Percentiles rank a stretch among this genome's conserved stretches.
These are phyloP conservation scores for Andricus curvator DNA, from an alignment of 2,888 invertebrate genomes.

Conservation along the genomic window DNA sequence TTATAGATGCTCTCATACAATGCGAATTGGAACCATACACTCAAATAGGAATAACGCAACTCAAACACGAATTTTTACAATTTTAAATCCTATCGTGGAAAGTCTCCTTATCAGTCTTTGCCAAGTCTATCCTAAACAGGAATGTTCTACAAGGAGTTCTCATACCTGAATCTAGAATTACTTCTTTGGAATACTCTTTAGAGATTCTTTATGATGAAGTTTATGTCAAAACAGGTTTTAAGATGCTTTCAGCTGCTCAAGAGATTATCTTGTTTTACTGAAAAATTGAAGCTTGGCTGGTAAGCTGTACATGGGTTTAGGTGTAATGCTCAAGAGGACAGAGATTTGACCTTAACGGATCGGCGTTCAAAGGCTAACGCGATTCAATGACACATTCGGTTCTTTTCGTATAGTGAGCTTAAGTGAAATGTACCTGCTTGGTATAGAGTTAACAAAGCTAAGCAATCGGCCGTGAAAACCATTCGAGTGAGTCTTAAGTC, in stretches of 20 bases:
- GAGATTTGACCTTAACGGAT: slow-evolving; percentile 14
- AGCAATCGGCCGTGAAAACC: slow-evolving; percentile 48
- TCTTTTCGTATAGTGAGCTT: slow-evolving; percentile 29
- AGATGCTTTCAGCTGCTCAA: not conserved
- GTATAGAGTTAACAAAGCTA: slow-evolving; percentile 41
- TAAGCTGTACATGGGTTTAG: not conserved
- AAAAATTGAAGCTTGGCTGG: not conserved
- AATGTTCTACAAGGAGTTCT: not conserved
- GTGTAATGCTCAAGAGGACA: slow-evolving; percentile 7
- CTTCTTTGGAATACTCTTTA: not conserved
- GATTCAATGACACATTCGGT: slow-evolving; percentile 43
- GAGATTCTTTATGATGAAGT: not conserved
- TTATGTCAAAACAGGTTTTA: not conserved
- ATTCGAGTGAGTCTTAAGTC: slow-evolving; percentile 43
- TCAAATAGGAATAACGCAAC: not conserved
- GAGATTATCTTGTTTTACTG: not conserved
- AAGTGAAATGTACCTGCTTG: slow-evolving; percentile 10
- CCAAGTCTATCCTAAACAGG: not conserved
- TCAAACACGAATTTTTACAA: not conserved
- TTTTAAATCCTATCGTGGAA: not conserved
- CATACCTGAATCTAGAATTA: not conserved
- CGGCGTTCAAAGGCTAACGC: slow-evolving; percentile 52
- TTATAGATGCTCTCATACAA: not conserved
- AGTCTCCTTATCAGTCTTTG: not conserved
- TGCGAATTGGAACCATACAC: not conserved